Percentiles rank a stretch among this genome's conserved stretches.
Conservation (phyloP, 2,888 invertebrate species). For the Tetrapedia diversipes region DNA sequence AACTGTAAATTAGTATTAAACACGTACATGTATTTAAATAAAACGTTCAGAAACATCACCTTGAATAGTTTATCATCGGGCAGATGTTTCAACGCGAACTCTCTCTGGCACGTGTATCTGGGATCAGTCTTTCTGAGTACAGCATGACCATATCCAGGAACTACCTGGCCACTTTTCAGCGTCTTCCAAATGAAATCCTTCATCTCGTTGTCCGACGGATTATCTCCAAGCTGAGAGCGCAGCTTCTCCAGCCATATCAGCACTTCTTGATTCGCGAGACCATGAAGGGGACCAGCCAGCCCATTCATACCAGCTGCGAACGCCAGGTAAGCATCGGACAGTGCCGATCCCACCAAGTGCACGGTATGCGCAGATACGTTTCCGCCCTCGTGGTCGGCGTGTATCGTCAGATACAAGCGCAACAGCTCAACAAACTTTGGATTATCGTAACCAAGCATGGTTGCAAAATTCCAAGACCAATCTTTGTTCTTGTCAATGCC, state of each 20-base stretch:
- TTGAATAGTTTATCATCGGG: conserved; percentile 96
- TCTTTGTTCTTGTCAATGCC: conserved; percentile 95
- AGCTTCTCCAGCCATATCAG: conserved; percentile 97
- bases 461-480: conserved; percentile 96
- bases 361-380: conserved; percentile 98
- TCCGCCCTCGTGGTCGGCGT: conserved; percentile 97
- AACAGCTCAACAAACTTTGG: conserved; percentile 94
- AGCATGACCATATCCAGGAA: conserved; percentile 98
- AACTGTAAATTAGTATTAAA: neutral
- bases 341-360: conserved; percentile 96
- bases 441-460: conserved; percentile 95
- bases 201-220: conserved; percentile 94
- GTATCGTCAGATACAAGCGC: conserved; percentile 96
- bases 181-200: conserved; percentile 99
- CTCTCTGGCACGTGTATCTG: conserved; percentile 95
- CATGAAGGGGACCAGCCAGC: conserved; percentile 97
- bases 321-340: conserved; percentile 96
- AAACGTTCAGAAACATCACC: conserved; percentile 77
- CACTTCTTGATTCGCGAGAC: conserved; percentile 96
- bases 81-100: conserved; percentile 96
- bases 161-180: conserved; percentile 97
- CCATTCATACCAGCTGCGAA: conserved; percentile 97
- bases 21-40: conserved; percentile 29
- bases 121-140: conserved; percentile 97
- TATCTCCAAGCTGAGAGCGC: conserved; percentile 92